Conservation (phyloP, 1,140 invertebrate species). For the Onthophagus taurus region DNA sequence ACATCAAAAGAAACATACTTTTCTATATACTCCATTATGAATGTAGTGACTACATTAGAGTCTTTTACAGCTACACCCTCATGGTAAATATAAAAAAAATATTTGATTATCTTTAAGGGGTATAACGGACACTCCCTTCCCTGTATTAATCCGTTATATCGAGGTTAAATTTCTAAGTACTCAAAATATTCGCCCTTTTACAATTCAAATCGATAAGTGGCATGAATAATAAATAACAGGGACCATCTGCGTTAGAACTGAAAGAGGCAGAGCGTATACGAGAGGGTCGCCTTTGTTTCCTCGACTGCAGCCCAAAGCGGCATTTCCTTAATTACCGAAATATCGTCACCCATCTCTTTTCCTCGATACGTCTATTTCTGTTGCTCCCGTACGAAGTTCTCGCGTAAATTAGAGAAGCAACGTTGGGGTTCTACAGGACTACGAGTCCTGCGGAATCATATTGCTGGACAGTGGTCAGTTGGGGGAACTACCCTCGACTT, state of each 20-base stretch:
- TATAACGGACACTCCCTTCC: too few species aligned
- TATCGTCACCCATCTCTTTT: not conserved
- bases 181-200: too few species aligned
- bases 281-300: not conserved
- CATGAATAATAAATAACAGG: conserved; percentile 1
- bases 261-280: not conserved
- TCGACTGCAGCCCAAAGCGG: not conserved
- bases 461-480: conserved; percentile 2
- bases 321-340: not conserved
- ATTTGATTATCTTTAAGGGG: too few species aligned
- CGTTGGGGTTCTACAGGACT: not conserved
- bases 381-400: not conserved
- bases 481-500: not conserved
- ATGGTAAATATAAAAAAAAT: too few species aligned
- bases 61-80: too few species aligned
- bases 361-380: too few species aligned
- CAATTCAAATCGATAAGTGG: too few species aligned
- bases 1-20: too few species aligned
- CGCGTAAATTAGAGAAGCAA: not conserved
- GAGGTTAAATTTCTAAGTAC: too few species aligned
- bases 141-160: too few species aligned
- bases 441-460: not conserved
- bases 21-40: too few species aligned
- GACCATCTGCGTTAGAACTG: not conserved
- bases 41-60: too few species aligned